These are phyloP conservation scores for Ormyrus thymus DNA, from an alignment of 2,888 invertebrate species.

Conservation along the genomic window DNA sequence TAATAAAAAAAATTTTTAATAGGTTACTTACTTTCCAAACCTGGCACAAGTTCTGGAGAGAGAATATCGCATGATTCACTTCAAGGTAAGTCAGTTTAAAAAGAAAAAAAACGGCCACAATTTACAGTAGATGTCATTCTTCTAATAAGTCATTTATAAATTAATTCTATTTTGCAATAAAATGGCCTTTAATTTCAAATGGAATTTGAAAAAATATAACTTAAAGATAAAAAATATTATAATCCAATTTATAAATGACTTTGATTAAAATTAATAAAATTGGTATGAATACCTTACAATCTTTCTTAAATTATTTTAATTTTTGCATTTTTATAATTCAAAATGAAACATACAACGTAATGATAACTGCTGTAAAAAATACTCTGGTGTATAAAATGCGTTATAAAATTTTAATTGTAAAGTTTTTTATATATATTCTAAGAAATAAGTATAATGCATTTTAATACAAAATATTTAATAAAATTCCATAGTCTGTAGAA, in stretches of 20 bases:
- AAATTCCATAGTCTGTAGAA: constrained; percentile 55
- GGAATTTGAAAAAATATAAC: too few species aligned
- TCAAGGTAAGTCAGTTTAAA: constrained; percentile 51
- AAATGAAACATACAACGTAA: neutral
- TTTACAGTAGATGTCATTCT: constrained; percentile 43
- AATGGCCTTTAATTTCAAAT: too few species aligned
- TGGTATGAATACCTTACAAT: neutral
- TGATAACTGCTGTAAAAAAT: constrained; percentile 40
- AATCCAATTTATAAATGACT: neutral
- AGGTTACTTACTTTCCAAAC: constrained; percentile 74
- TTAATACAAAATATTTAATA: constrained; percentile 29
- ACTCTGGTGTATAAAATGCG: constrained; percentile 38
- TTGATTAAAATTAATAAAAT: constrained; percentile 4
- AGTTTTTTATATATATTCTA: neutral
- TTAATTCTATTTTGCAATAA: too few species aligned
- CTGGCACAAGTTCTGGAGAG: constrained; percentile 72
- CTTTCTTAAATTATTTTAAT: neutral
- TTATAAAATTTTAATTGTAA: constrained; percentile 10
- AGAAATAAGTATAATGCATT: constrained; percentile 35
- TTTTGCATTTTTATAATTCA: neutral
- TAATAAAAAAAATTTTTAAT: constrained; percentile 26
- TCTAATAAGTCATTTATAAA: neutral
- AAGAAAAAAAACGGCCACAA: constrained; percentile 7
- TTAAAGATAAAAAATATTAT: too few species aligned
- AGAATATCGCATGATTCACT: constrained; percentile 72